Percentiles rank a stretch among this genome's conserved stretches.
These are phyloP conservation scores for Brachycybe producta DNA, from an alignment of 2,888 invertebrate genomes.

Conservation along the genomic window DNA sequence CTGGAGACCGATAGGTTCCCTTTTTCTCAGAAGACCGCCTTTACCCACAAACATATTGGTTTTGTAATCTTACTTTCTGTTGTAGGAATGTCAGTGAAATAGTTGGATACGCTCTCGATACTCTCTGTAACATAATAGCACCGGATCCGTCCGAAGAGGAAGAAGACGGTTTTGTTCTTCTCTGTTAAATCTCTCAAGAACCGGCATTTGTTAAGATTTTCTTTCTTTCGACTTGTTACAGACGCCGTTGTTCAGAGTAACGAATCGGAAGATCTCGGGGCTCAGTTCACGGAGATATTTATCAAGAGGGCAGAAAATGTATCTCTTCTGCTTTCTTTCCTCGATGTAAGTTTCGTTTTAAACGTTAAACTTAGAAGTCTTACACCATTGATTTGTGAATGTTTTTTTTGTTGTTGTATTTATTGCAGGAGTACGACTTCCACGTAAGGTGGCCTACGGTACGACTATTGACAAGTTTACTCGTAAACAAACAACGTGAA, in stretches of 20 bases:
- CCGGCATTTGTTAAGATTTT: background rate
- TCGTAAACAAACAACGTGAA: constrained; percentile 56
- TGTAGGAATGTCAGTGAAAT: constrained; percentile 72
- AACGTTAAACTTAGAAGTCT: background rate
- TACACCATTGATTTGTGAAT: background rate
- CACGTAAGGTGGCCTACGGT: constrained; percentile 82
- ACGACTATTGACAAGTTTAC: constrained; percentile 70
- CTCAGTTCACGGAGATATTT: constrained; percentile 94
- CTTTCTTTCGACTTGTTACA: background rate
- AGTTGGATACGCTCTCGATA: constrained; percentile 78
- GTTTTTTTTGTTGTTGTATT: background rate
- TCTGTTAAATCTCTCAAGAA: background rate
- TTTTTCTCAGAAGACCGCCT: background rate
- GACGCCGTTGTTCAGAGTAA: constrained; percentile 2
- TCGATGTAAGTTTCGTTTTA: constrained; percentile 38
- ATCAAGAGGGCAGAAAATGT: constrained; percentile 80
- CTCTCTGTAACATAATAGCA: constrained; percentile 78
- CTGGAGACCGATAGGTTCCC: constrained; percentile 59
- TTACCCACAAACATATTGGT: background rate
- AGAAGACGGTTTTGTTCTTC: constrained; percentile 31
- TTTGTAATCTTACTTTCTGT: constrained; percentile 10
- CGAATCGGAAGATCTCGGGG: constrained; percentile 44
- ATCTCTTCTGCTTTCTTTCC: constrained; percentile 58
- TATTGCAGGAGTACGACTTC: constrained; percentile 77
- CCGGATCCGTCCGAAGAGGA: constrained; percentile 70